These are phyloP conservation scores for Torymus tubicola DNA, from an alignment of 2,888 invertebrate species.

Conservation along the genomic window DNA sequence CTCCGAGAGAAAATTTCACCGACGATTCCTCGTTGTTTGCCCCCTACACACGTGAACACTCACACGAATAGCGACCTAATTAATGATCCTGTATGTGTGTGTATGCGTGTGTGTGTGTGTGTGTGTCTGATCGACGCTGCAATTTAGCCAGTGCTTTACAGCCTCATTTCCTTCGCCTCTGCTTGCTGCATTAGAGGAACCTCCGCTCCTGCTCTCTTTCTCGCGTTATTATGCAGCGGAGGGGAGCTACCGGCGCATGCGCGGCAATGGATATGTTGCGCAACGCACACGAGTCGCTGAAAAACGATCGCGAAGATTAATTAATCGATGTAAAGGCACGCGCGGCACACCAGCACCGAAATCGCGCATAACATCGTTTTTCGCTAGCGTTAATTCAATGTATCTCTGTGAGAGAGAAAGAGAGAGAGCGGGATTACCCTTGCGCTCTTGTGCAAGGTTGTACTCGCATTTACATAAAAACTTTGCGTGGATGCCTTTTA, in stretches of 20 bases:
- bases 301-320: conserved; percentile 55
- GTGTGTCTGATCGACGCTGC: conserved; percentile 45
- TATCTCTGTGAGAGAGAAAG: conserved; percentile 2
- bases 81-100: conserved; percentile 11
- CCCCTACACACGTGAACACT: no score
- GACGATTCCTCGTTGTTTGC: neutral
- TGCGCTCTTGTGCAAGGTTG: conserved; percentile 39
- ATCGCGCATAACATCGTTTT: conserved; percentile 4
- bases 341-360: conserved; percentile 16
- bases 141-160: conserved; percentile 45
- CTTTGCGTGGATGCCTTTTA: conserved; percentile 25
- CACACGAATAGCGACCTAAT: conserved; percentile 45
- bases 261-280: conserved; percentile 21
- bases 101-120: no score
- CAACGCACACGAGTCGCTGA: conserved; percentile 32
- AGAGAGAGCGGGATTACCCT: conserved; percentile 17
- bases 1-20: neutral
- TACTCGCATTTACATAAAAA: conserved; percentile 37
- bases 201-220: neutral
- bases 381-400: neutral
- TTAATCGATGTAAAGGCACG: conserved; percentile 49
- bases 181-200: neutral
- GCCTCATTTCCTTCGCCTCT: conserved; percentile 44
- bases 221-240: conserved; percentile 41
- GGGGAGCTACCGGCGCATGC: no score